Evolutionary conservation across 2,888 invertebrate species (phyloP).

Genomic region (Drosophila birchii): DNA sequence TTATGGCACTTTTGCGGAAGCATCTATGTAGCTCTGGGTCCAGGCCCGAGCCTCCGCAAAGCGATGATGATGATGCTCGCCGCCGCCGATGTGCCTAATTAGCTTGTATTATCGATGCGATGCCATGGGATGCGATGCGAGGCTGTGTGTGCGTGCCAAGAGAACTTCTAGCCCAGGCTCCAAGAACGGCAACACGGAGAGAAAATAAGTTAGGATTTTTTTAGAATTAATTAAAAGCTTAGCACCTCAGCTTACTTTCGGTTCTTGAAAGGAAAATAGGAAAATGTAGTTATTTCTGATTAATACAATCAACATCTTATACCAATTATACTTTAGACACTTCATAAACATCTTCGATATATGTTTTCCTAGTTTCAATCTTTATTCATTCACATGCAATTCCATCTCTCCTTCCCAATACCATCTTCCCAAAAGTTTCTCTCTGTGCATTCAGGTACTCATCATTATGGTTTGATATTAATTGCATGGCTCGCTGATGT

Average conservation of each 20-base stretch:
- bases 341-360: no score
- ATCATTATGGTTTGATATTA: constrained; percentile 75
- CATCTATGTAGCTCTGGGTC: constrained; percentile 50
- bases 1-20: constrained; percentile 66
- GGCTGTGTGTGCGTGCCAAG: constrained; percentile 33
- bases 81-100: constrained; percentile 69
- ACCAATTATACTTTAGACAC: no score
- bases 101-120: constrained; percentile 72
- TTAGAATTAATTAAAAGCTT: not conserved
- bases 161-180: constrained; percentile 47
- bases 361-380: not conserved
- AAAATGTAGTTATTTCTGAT: no score
- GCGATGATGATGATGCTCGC: constrained; percentile 26
- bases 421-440: not conserved
- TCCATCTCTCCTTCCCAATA: no score
- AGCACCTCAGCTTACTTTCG: no score
- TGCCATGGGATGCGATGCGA: constrained; percentile 25
- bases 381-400: not conserved
- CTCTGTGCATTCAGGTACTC: constrained; percentile 32
- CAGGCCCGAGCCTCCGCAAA: constrained; percentile 5
- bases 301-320: no score
- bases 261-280: no score
- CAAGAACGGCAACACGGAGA: constrained; percentile 14
- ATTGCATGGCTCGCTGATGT: constrained; percentile 72
- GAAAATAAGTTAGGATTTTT: not conserved